Percentiles rank a stretch among this genome's conserved stretches.
These are phyloP conservation scores for Pelodiscus sinensis DNA, from an alignment of 2,113 vertebrate genomes.

Conservation along the genomic window DNA sequence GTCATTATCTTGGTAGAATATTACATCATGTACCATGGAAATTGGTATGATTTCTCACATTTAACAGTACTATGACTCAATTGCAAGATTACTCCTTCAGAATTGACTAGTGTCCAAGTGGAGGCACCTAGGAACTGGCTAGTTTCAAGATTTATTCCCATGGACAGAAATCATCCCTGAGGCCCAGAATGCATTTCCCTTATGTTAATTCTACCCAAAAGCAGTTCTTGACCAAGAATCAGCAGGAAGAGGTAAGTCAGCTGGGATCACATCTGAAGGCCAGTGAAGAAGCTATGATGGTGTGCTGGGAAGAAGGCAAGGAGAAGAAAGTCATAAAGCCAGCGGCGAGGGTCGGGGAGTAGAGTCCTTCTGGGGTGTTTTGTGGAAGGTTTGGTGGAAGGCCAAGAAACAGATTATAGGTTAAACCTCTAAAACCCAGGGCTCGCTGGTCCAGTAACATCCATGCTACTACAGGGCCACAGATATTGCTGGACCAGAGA, in stretches of 20 bases:
- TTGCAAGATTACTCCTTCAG: no score
- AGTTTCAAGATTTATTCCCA: not conserved
- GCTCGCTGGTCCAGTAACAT: no score
- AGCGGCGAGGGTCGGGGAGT: not conserved
- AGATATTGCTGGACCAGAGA: no score
- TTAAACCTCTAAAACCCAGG: no score
- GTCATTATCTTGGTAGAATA: not conserved
- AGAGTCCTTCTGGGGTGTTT: not conserved
- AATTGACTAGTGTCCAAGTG: not conserved
- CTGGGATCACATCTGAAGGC: not conserved
- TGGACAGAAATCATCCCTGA: not conserved
- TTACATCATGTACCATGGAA: no score
- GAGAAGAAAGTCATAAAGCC: not conserved
- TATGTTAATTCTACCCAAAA: not conserved
- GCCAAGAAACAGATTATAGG: not conserved
- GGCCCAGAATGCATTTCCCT: not conserved
- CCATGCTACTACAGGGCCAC: no score
- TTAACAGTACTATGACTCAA: not conserved
- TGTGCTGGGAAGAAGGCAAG: not conserved
- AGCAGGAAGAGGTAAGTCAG: not conserved
- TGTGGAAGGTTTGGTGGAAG: not conserved
- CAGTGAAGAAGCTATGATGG: not conserved
- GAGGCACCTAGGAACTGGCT: not conserved
- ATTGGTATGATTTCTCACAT: no score
- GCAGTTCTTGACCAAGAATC: no score